Base-by-base conservation (phyloP, 2,888 invertebrate genomes). In the Latrodectus elegans region DNA sequence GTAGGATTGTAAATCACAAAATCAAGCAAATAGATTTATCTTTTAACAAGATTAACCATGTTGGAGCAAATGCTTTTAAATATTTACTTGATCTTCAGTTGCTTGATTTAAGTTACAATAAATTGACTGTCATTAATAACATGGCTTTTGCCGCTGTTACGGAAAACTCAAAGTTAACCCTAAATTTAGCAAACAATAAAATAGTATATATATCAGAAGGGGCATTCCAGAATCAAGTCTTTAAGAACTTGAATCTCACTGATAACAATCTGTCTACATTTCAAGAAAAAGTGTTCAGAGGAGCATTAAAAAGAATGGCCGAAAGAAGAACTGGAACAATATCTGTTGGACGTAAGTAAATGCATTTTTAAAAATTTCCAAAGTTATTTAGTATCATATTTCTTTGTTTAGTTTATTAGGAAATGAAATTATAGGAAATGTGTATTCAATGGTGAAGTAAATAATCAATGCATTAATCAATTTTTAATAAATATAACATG, bases 1-100 rank as follows among this genome's bases (percentile, higher is more conserved):
- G 88, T 4, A 78, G 38, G 51, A 52, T 78, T 0, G 12, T 71
- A 2, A 83, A 86, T 53, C 53, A 80, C 17, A 79, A 78, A 71
- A 77, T 89, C 15, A 79, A 77, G 49, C 77, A 86, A 71, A 89
- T 89, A 22, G 86, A 89, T 74, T 53, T 89, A n/a, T 89, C 88
- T 12, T 89, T 89, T 22, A 89, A 89, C 65, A 89, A 89, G 51
- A 89, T 89, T 17, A 85, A 80, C 67, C 88, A 89, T 60, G 68
- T 89, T 9, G 89, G 89, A n/a, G 79, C 89, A 8, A 83, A 86
- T 73, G 85, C 89, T 11, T 89, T 89, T 70, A 87, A 89, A 67
- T 78, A 74, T 51, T 55, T 89, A 26, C 38, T 53, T 3, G 76
- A 55, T 55, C 67, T 89, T 38, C 83, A 89, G 26, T 80, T 67